A percentile compares a stretch with the other conserved stretches of the same genome.
Conservation (phyloP, 2,113 vertebrate genomes). For the Sander lucioperca region DNA sequence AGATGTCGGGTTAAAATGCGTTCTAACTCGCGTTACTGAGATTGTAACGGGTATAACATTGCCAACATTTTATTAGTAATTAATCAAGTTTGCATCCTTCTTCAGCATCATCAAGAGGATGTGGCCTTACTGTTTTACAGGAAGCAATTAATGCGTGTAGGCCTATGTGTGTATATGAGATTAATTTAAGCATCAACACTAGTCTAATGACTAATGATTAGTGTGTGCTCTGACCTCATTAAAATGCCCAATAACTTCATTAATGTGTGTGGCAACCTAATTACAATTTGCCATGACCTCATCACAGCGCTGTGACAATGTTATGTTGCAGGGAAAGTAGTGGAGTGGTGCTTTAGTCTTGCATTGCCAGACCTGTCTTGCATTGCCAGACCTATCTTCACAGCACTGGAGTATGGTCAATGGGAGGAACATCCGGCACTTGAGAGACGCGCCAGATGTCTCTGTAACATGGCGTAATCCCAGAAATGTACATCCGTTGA, state of each 20-base stretch:
- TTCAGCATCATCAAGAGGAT: constrained; percentile 50
- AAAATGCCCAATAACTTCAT: constrained; percentile 68
- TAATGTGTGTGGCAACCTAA: constrained; percentile 66
- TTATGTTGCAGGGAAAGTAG: no score
- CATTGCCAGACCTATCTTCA: no score
- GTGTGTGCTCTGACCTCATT: constrained; percentile 70
- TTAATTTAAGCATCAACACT: constrained; percentile 58
- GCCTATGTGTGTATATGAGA: constrained; percentile 13
- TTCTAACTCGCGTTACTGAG: no score
- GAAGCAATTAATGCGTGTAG: constrained; percentile 49
- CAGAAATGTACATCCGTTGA: no score
- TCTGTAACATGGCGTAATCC: no score
- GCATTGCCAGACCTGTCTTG: no score
- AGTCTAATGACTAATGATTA: constrained; percentile 58
- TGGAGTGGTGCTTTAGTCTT: no score
- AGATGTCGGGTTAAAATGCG: no score
- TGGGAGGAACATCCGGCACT: no score
- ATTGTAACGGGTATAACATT: no score
- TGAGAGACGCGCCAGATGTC: no score
- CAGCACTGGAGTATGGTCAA: no score
- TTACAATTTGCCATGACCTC: constrained; percentile 68
- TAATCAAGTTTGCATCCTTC: constrained; percentile 49
- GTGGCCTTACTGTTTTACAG: constrained; percentile 46
- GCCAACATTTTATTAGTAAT: background rate
- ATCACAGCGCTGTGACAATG: constrained; percentile 45